Base-by-base conservation (phyloP, 2,797 vertebrate genomes). In the Glyptemys insculpta region DNA sequence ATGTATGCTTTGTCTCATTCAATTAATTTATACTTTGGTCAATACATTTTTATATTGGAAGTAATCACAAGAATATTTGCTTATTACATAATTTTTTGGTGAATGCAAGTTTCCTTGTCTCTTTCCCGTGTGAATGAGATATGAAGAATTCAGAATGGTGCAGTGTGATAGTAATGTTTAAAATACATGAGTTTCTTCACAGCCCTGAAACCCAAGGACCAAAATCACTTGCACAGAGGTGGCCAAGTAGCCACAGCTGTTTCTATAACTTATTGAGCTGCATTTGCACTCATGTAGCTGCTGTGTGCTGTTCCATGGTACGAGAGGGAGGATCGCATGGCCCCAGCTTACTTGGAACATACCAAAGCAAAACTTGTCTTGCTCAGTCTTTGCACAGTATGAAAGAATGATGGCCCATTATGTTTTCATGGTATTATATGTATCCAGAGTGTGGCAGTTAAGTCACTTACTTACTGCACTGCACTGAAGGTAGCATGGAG, bases 321-420 rank as follows among this genome's bases (percentile, higher is more conserved):
- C 5, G 5, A 62, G 31, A 62, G 31, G 29, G 59, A 29, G 59
- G 59, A 29, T 62, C 3, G 29, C 15, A 29, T 62, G 59, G 27
- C 29, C 59, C 29, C 59, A 34, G 27, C 12, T 15, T 15, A 34
- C 15, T 29, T 62, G 10, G 59, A 53, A 53, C 19, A 53, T 53
- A 14, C 19, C 23, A n/a, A 1, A 57, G 12, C 1, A 53, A 53
- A 19, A 53, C 52, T 53, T 79, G 82, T 87, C 50, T 90, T 52
- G 18, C 50, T 88, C 34, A 57, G 31, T 4, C 11, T 53, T 83
- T 2, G 1, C 4, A 23, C 10, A 76, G 68, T 16, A 59, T 0
- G 0, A 81, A 52, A 76, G 52, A 44, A 21, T 0, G 11, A 14
- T 15, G 86, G 15, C 21, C 31, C 19, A 12, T 1, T 0, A 0